phyloP scores from a whole-genome alignment of 2,113 vertebrate genomes.

The Eulacestoma nigropectus region DNA sequence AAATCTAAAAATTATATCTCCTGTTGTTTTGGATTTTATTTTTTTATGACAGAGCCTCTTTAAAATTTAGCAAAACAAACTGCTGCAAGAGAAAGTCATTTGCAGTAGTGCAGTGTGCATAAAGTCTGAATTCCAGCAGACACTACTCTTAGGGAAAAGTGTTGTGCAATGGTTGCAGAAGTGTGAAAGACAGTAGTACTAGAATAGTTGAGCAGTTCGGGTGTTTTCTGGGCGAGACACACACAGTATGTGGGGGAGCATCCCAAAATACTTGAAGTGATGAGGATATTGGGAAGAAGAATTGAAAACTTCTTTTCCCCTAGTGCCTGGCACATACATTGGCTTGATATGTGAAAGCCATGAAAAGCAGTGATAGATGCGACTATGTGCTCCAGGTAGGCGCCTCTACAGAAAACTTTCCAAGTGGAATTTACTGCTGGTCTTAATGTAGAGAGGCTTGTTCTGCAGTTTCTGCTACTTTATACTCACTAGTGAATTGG shows the following conservation, averaged over 20 bases:
- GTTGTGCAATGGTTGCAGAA: background rate
- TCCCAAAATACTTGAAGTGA: background rate
- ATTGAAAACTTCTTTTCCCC: background rate
- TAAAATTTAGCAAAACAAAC: background rate
- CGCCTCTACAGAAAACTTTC: background rate
- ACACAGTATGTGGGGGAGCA: rapidly evolving
- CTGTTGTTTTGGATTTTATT: background rate
- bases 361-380: background rate
- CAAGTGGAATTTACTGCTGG: background rate
- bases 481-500: background rate
- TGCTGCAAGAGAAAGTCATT: background rate
- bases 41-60: background rate
- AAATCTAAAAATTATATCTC: background rate
- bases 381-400: background rate
- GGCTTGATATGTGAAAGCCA: background rate
- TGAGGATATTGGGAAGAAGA: background rate
- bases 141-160: background rate
- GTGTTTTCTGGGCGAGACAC: rapidly evolving
- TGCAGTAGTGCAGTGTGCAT: background rate
- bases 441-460: background rate
- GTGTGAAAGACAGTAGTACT: background rate
- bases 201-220: background rate
- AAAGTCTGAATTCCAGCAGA: background rate
- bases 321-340: background rate
- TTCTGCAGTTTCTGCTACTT: background rate